These are phyloP conservation scores for Diplodus puntazzo DNA, from an alignment of 2,797 vertebrate genomes.

Conservation along the genomic window DNA sequence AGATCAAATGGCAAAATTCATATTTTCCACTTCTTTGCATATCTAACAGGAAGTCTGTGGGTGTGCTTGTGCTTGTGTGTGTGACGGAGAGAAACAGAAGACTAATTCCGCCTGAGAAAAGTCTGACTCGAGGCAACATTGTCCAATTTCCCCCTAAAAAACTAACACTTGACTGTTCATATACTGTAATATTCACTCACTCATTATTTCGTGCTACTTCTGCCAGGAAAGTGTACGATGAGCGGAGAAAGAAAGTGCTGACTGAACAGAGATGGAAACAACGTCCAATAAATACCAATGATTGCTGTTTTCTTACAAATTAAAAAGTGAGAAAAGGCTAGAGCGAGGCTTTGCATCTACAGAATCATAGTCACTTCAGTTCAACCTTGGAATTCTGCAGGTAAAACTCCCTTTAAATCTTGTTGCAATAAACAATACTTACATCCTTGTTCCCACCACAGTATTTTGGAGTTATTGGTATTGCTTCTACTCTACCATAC, in stretches of 20 bases:
- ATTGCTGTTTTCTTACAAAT: background rate
- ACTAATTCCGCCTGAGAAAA: conserved; percentile 20
- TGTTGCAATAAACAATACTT: background rate
- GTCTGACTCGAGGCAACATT: conserved; percentile 35
- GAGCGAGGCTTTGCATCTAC: background rate
- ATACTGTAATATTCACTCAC: conserved; percentile 15
- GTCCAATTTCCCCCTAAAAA: conserved; percentile 19
- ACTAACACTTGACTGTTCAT: conserved; percentile 24
- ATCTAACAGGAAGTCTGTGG: conserved; percentile 42
- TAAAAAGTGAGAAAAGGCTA: background rate
- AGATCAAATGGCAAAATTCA: conserved; percentile 79
- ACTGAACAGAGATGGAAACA: conserved; percentile 11
- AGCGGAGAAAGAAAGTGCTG: background rate
- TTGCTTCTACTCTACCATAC: background rate
- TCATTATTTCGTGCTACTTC: conserved; percentile 32
- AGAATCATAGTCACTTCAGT: background rate
- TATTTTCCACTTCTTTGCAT: conserved; percentile 66
- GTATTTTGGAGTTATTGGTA: background rate
- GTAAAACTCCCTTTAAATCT: too few species aligned
- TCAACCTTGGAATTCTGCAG: background rate
- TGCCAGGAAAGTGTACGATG: conserved; percentile 7
- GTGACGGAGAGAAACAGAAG: conserved; percentile 21
- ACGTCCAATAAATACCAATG: background rate
- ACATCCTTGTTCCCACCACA: background rate
- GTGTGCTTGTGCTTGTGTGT: conserved; percentile 27